phyloP scores from a whole-genome alignment of 2,113 vertebrate genomes.

The Megalops atlanticus region DNA sequence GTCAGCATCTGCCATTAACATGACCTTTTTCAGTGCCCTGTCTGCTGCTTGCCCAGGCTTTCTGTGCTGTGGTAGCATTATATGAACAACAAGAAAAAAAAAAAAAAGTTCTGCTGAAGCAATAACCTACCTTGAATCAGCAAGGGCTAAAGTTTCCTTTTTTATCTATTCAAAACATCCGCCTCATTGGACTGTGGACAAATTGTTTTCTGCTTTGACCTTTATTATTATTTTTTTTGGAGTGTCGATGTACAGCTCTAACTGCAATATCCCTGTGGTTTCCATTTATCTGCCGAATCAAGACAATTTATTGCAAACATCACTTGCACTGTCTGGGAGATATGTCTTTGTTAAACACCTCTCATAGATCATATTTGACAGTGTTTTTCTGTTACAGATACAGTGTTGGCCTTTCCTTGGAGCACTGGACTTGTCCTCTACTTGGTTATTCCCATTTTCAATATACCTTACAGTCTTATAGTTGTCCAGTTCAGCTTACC shows the following conservation, averaged over 20 bases:
- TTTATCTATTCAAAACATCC: constrained; percentile 6
- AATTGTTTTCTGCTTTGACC: not conserved
- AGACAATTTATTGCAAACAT: not conserved
- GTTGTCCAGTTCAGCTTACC: not conserved
- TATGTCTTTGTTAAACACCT: not conserved
- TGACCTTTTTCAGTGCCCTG: no score
- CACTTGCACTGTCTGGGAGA: not conserved
- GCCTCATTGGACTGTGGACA: not conserved
- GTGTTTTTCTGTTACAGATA: not conserved
- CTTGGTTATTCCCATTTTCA: not conserved
- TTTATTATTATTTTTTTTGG: not conserved
- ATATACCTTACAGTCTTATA: not conserved
- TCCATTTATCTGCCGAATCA: not conserved
- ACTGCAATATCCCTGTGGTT: not conserved
- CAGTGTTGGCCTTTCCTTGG: not conserved
- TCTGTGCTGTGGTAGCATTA: constrained; percentile 12
- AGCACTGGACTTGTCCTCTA: not conserved
- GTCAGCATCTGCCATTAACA: not conserved
- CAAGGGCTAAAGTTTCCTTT: not conserved
- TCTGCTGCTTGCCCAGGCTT: not conserved
- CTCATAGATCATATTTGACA: constrained; percentile 1
- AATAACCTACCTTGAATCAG: constrained; percentile 9
- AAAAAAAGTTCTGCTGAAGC: constrained; percentile 14
- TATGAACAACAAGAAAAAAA: constrained; percentile 17
- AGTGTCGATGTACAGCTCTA: not conserved